A percentile compares a stretch with the other conserved stretches of the same genome.
Conservation (phyloP, 2,113 vertebrate genomes). For the Phaethon lepturus region DNA sequence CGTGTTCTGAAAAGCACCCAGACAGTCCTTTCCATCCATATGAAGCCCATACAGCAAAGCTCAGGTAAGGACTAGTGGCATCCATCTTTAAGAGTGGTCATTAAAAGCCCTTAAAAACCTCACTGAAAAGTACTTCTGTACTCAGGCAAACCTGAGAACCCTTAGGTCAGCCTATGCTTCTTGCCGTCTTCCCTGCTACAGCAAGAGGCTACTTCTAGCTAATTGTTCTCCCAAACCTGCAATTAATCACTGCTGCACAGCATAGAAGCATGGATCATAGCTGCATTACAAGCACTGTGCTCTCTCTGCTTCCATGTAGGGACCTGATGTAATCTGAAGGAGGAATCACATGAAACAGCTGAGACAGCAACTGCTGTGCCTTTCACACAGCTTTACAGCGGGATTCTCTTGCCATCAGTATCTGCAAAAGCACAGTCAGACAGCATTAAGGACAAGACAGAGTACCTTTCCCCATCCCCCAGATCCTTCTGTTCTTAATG, state of each 20-base stretch:
- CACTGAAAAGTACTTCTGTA: not conserved
- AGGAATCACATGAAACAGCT: not conserved
- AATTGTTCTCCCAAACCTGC: not conserved
- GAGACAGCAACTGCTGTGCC: not conserved
- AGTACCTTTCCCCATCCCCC: not conserved
- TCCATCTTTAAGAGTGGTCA: accelerated
- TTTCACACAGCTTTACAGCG: not conserved
- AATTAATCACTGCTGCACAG: not conserved
- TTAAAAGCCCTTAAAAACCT: not conserved
- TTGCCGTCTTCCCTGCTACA: not conserved
- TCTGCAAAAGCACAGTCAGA: not conserved
- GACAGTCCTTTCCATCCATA: accelerated
- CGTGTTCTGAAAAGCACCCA: accelerated
- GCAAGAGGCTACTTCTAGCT: not conserved
- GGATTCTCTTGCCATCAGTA: not conserved
- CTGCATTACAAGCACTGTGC: accelerated
- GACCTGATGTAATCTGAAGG: not conserved
- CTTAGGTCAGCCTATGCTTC: not conserved
- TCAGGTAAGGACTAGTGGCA: not conserved
- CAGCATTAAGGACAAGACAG: not conserved
- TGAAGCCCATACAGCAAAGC: not conserved
- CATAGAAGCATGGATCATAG: accelerated
- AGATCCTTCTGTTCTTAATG: not conserved
- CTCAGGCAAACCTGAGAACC: not conserved
- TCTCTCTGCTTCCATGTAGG: not conserved